Conservation (phyloP, 2,888 invertebrate genomes). For the Nemapogon koenigi region DNA sequence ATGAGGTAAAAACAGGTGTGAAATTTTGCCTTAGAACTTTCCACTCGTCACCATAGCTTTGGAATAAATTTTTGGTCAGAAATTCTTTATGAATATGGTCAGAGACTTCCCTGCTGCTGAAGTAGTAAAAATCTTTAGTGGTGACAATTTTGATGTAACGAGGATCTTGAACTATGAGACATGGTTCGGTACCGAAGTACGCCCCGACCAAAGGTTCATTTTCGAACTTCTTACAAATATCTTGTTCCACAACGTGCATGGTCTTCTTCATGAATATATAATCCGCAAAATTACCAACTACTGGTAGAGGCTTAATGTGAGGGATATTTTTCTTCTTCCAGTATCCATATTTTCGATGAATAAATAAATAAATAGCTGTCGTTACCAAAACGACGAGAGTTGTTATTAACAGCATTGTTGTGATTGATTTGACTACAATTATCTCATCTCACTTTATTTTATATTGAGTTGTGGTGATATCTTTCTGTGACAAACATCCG, state of each 20-base stretch:
- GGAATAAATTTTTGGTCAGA: slow-evolving; percentile 13
- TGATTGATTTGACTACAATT: no score
- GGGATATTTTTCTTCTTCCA: slow-evolving; percentile 19
- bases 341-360: slow-evolving; percentile 15
- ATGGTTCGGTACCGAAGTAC: slow-evolving; percentile 20
- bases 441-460: neutral
- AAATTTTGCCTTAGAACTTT: slow-evolving; percentile 19
- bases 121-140: slow-evolving; percentile 21
- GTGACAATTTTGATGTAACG: slow-evolving; percentile 18
- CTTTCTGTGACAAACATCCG: no score
- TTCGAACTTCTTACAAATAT: slow-evolving; percentile 18
- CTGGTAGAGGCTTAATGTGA: slow-evolving; percentile 14
- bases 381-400: neutral
- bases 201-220: slow-evolving; percentile 18
- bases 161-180: slow-evolving; percentile 19
- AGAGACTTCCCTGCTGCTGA: slow-evolving; percentile 18
- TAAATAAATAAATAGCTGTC: neutral
- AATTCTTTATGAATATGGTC: slow-evolving; percentile 14
- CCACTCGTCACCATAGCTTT: slow-evolving; percentile 17
- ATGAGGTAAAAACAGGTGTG: slow-evolving; percentile 19
- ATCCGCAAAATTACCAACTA: slow-evolving; percentile 18
- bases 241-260: slow-evolving; percentile 13
- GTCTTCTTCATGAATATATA: slow-evolving; percentile 15
- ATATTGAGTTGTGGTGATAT: neutral
- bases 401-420: neutral